Evolutionary conservation across 2,113 vertebrate genomes (phyloP).

Genomic region (Tichodroma muraria): DNA sequence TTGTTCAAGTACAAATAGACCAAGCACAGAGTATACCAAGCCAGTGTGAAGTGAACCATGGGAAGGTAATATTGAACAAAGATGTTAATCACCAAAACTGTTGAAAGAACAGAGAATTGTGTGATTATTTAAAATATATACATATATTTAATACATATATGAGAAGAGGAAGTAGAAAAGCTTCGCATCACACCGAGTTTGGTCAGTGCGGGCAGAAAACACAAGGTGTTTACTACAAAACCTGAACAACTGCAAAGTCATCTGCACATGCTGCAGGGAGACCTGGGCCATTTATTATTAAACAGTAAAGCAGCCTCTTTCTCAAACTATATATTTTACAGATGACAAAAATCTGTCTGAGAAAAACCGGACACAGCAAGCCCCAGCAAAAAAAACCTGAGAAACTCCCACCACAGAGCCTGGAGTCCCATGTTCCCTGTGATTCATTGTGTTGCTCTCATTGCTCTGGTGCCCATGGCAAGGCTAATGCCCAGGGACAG

Average conservation of each 20-base stretch:
- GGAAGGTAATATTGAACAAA: background rate
- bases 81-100: background rate
- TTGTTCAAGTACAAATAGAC: background rate
- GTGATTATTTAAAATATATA: background rate
- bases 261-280: background rate
- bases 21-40: background rate
- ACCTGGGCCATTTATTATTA: background rate
- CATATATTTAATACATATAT: background rate
- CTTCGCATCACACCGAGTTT: background rate
- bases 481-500: background rate
- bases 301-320: background rate
- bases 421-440: background rate
- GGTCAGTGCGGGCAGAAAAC: fast-evolving
- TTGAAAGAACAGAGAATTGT: background rate
- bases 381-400: fast-evolving
- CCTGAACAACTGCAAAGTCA: background rate
- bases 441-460: fast-evolving
- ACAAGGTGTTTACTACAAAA: background rate
- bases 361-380: background rate
- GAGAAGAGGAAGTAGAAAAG: background rate
- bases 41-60: background rate
- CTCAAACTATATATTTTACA: background rate
- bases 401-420: background rate
- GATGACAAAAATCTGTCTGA: background rate
- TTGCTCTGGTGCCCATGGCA: background rate